A percentile compares a stretch with the other conserved stretches of the same genome.
Conservation (phyloP, 2,888 invertebrate genomes). For the Acleris holmiana region DNA sequence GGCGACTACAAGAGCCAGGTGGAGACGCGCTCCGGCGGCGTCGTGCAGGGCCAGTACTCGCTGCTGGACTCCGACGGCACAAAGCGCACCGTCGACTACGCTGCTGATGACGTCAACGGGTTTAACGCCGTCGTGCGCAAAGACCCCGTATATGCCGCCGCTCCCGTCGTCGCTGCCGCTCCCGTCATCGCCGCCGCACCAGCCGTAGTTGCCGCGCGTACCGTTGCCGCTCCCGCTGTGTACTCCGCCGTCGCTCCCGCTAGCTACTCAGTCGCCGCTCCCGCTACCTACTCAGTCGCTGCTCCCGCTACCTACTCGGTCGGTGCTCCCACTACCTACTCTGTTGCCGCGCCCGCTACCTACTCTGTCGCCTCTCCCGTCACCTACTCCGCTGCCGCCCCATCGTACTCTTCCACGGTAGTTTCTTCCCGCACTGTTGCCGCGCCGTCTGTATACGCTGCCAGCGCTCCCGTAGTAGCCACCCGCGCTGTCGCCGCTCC, state of each 20-base stretch:
- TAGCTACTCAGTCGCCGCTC: conserved; percentile 45
- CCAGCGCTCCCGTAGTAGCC: conserved; percentile 41
- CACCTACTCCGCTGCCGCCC: conserved; percentile 41
- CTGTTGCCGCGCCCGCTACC: conserved; percentile 30
- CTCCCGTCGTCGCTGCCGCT: conserved; percentile 58
- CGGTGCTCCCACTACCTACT: conserved; percentile 43
- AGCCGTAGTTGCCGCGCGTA: conserved; percentile 47
- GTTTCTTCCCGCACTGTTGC: conserved; percentile 38
- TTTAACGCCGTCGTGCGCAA: conserved; percentile 85
- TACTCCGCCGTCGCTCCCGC: conserved; percentile 36
- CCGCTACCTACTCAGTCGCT: conserved; percentile 44
- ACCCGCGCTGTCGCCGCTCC: conserved; percentile 38
- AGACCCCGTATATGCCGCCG: conserved; percentile 70
- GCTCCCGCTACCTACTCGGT: conserved; percentile 34
- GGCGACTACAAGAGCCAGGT: conserved; percentile 84
- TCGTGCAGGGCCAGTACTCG: conserved; percentile 83
- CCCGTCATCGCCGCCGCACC: conserved; percentile 56
- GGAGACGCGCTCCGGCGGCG: conserved; percentile 81
- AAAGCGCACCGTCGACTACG: conserved; percentile 83
- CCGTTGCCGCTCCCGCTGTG: conserved; percentile 41
- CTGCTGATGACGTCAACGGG: conserved; percentile 82
- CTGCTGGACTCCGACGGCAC: conserved; percentile 83
- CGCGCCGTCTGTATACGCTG: conserved; percentile 38
- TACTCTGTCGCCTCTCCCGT: conserved; percentile 42
- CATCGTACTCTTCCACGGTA: conserved; percentile 34